Evolutionary conservation across 1,140 invertebrate genomes (phyloP).

Genomic region (Calephelis virginiensis): DNA sequence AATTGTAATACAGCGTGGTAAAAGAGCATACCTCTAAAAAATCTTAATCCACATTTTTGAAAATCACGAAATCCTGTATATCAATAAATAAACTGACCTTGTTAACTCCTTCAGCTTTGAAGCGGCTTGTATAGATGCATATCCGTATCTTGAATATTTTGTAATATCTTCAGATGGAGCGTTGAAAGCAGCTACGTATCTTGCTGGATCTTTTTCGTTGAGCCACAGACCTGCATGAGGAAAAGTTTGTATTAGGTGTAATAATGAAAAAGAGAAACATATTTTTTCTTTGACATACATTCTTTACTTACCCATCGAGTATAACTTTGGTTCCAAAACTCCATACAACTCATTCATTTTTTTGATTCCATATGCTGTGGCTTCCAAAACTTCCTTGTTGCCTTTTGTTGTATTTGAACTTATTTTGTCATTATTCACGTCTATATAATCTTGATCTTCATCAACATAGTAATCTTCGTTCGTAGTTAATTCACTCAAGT

Average conservation of each 20-base stretch:
- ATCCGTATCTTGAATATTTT: constrained; percentile 83
- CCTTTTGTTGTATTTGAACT: constrained; percentile 43
- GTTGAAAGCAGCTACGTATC: constrained; percentile 87
- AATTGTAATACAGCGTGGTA: too few relatives aligned
- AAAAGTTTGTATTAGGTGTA: too few relatives aligned
- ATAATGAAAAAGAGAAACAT: too few relatives aligned
- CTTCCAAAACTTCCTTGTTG: constrained; percentile 79
- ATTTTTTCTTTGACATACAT: neutral
- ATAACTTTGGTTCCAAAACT: constrained; percentile 84
- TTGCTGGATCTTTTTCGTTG: constrained; percentile 83
- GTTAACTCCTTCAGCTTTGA: constrained; percentile 63
- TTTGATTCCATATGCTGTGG: constrained; percentile 82
- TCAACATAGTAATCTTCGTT: constrained; percentile 39
- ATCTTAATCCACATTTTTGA: neutral
- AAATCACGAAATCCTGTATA: neutral
- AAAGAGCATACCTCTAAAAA: too few relatives aligned
- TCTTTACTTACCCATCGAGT: constrained; percentile 81
- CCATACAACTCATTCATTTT: constrained; percentile 83
- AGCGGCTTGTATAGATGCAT: constrained; percentile 84
- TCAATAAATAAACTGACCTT: constrained; percentile 40
- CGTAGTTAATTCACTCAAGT: constrained; percentile 19
- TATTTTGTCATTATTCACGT: constrained; percentile 32
- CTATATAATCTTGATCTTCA: constrained; percentile 45
- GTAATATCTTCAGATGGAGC: constrained; percentile 82
- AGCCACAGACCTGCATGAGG: constrained; percentile 81